Conservation (phyloP, 2,797 vertebrate species). For the Coilia nasus region DNA sequence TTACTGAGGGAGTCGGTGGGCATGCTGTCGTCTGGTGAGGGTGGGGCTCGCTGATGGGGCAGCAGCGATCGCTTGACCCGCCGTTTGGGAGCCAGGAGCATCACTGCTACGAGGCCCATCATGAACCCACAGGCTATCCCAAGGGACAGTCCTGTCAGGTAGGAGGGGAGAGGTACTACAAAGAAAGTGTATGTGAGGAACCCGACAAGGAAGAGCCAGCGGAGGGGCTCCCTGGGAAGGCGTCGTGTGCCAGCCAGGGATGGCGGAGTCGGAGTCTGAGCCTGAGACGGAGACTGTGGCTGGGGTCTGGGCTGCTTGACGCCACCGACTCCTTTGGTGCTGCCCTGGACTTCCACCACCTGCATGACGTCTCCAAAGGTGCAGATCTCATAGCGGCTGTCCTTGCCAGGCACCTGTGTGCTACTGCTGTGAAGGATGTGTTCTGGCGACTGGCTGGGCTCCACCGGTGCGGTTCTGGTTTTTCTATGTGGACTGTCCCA, state of each 20-base stretch:
- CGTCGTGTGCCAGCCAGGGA: not conserved
- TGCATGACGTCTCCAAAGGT: slow-evolving; percentile 77
- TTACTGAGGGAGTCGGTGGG: slow-evolving; percentile 44
- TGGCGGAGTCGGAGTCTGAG: not conserved
- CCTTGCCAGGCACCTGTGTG: slow-evolving; percentile 40
- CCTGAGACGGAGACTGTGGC: not conserved
- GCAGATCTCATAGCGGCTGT: slow-evolving; percentile 73
- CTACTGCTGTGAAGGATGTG: not conserved
- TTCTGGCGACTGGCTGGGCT: slow-evolving; percentile 32
- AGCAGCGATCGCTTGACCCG: not conserved
- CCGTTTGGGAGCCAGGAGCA: slow-evolving; percentile 65
- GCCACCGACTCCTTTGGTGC: not conserved
- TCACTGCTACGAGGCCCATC: slow-evolving; percentile 77
- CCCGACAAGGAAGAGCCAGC: slow-evolving; percentile 73
- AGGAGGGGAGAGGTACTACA: slow-evolving; percentile 82
- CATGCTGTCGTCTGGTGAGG: slow-evolving; percentile 34
- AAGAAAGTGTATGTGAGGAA: slow-evolving; percentile 81
- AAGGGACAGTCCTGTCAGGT: slow-evolving; percentile 78
- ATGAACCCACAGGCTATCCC: slow-evolving; percentile 80
- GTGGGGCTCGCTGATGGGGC: not conserved
- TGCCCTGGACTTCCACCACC: slow-evolving; percentile 71
- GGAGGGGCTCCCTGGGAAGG: slow-evolving; percentile 64
- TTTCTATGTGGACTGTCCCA: slow-evolving; percentile 58
- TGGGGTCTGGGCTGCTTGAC: not conserved
- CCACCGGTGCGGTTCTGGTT: slow-evolving; percentile 49